Evolutionary conservation across 2,797 vertebrate genomes (phyloP).

Genomic region (Cuniculus paca): DNA sequence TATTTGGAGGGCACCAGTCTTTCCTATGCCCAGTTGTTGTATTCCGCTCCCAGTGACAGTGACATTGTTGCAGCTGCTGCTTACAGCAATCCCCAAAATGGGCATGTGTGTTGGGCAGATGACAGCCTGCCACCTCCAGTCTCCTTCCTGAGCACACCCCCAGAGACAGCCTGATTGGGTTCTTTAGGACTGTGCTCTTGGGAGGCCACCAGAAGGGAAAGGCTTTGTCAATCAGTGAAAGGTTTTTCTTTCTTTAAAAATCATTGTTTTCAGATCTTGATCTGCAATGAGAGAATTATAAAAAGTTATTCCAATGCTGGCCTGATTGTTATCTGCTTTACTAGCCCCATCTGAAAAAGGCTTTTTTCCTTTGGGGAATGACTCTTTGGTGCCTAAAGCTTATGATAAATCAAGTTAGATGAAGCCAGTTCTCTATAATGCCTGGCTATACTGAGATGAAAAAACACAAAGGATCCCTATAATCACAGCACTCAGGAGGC

Average conservation of each 20-base stretch:
- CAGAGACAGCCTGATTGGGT: background rate
- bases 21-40: background rate
- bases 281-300: constrained; percentile 63
- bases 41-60: background rate
- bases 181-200: background rate
- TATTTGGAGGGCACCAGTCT: background rate
- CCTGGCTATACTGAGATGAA: background rate
- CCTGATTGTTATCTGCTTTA: constrained; percentile 40
- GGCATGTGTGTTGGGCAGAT: background rate
- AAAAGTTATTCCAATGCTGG: constrained; percentile 46
- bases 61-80: constrained; percentile 24
- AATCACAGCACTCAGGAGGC: background rate
- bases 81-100: background rate
- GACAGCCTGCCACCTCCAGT: background rate
- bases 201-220: constrained; percentile 7
- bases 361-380: constrained; percentile 30
- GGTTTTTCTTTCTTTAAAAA: constrained; percentile 46
- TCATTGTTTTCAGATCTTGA: constrained; percentile 65
- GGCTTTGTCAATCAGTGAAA: background rate
- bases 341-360: constrained; percentile 36
- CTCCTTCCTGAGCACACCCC: background rate
- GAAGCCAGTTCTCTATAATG: background rate
- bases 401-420: constrained; percentile 23
- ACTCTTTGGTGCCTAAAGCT: constrained; percentile 52
- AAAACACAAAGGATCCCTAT: background rate